These are phyloP conservation scores for Trogon surrucura DNA, from an alignment of 2,113 vertebrate genomes.

Conservation along the genomic window DNA sequence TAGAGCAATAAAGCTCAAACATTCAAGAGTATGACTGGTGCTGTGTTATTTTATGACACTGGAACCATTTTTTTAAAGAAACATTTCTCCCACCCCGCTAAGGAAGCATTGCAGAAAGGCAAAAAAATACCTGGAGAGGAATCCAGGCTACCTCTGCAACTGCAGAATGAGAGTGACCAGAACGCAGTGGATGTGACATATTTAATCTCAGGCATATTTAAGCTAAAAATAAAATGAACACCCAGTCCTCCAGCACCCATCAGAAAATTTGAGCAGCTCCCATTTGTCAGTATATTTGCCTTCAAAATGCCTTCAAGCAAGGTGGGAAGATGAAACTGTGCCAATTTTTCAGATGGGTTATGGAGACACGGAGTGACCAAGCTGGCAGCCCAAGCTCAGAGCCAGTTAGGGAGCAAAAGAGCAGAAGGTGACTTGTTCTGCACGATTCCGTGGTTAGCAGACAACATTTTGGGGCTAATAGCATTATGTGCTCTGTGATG, in stretches of 20 bases:
- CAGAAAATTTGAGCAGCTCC: neutral
- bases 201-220: neutral
- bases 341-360: neutral
- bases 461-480: neutral
- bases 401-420: neutral
- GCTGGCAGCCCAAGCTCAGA: neutral
- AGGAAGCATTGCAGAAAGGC: neutral
- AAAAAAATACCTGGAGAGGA: neutral
- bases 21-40: neutral
- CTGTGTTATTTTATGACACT: neutral
- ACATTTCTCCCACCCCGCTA: neutral
- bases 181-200: neutral
- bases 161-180: neutral
- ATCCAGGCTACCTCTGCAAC: neutral
- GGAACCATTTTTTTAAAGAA: neutral
- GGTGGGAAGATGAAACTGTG: neutral
- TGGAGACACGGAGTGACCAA: neutral
- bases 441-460: neutral
- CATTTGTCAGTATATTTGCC: neutral
- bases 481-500: neutral
- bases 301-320: neutral
- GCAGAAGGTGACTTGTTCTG: neutral
- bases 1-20: neutral
- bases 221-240: neutral
- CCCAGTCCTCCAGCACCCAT: neutral